Evolutionary conservation across 1,140 invertebrate genomes (phyloP).

Genomic region (Tetraneura akinire): DNA sequence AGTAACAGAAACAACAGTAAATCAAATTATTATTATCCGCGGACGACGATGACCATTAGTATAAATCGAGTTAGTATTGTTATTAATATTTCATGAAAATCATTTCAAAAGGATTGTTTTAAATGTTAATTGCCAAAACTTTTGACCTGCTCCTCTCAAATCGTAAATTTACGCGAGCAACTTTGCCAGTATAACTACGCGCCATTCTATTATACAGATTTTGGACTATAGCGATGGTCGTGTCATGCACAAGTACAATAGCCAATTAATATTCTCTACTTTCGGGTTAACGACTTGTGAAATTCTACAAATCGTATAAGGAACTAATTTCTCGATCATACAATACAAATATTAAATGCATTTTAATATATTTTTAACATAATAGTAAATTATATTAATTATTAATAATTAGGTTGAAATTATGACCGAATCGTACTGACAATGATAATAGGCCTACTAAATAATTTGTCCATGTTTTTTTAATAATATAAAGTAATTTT

Average conservation of each 20-base stretch:
- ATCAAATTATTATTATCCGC: conserved; percentile 21
- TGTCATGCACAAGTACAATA: conserved; percentile 18
- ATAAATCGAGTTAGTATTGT: conserved; percentile 18
- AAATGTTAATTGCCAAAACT: conserved; percentile 44
- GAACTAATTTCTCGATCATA: no score
- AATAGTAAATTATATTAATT: no score
- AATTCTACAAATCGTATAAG: no score
- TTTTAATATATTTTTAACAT: no score
- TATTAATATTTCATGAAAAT: conserved; percentile 42
- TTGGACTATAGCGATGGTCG: conserved; percentile 30
- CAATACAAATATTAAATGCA: no score
- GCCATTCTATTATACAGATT: neutral
- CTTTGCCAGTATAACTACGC: neutral
- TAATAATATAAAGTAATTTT: no score
- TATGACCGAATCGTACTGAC: no score
- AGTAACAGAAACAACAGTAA: neutral
- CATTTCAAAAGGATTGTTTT: conserved; percentile 19
- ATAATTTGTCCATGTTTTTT: no score
- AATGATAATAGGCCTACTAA: no score
- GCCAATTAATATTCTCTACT: conserved; percentile 24
- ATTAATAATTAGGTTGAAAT: no score
- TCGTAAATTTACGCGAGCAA: conserved; percentile 35
- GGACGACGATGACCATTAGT: conserved; percentile 5
- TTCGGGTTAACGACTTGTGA: conserved; percentile 23
- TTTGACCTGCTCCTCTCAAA: neutral